Evolutionary conservation across 1,140 invertebrate species (phyloP), one percentile per base, ranked within the genome.

Genomic region (Dinothrombium tinctorium): DNA sequence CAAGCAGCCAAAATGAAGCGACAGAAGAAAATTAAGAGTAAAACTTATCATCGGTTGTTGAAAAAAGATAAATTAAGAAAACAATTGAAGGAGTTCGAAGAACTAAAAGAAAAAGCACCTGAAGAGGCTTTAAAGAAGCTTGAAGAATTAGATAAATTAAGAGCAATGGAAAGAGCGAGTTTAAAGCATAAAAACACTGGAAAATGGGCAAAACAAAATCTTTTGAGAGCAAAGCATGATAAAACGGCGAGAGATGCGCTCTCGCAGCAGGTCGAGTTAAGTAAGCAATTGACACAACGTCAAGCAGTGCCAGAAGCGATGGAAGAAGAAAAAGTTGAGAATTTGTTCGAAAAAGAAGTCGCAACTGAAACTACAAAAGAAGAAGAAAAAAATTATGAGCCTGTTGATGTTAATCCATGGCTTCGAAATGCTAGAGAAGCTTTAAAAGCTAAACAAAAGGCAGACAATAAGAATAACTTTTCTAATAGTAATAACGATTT

Each of bases 131-230:
- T 83, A 5, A 73, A 78, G 51, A 84, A 82, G 58, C 56, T 96
- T 7, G 70, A 84, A 49, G 67, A 75, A 48, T 54, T 92, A 33
- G 86, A 96, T 46, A 77, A 69, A 56, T 64, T 69, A 17, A 65
- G 89, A 50, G 76, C 84, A 28, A 56, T 80, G 54, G 90, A 98
- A 56, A 63, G 92, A 51, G 77, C 83, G 50, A 80, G 74, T 35
- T 62, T 95, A 22, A 71, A 84, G 35, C 92, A 98, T 59, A 74
- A 79, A 52, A 83, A 75, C 52, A 89, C 81, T 15, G 82, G 84
- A 15, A 83, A 92, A 52, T 95, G 86, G 82, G 79, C 86, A 0
- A 76, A 76, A 55, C 76, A 73, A 56, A 71, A 83, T 53, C 68
- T 76, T 55, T 61, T 86, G 23, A 68, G 77, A 49, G 79, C 82